Evolutionary conservation across 1,140 invertebrate species (phyloP), one percentile per base, ranked within the genome.

Genomic region (Zaprionus camerounensis): DNA sequence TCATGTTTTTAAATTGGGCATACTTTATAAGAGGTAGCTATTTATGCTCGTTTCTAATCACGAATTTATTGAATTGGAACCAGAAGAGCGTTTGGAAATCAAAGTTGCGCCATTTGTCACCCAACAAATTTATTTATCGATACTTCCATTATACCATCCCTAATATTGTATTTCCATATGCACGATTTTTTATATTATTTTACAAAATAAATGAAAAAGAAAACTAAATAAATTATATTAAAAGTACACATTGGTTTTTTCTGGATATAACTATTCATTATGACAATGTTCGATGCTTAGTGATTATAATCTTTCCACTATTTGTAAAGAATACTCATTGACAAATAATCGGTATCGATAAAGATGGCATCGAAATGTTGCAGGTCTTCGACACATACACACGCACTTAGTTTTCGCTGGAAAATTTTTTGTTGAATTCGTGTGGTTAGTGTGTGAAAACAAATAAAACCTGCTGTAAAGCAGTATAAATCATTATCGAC

Each of bases 401-500:
- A 80, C 70, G 68, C 68, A 82, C 68, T 80, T 68, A 55, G 67
- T 78, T 80, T 80, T 82, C 67, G 58, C 65, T 70, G 74, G 58
- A 67, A 67, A 76, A 74, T 70, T 74, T 56, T 55, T 80, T 56
- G 70, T 70, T 28, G 53, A 41, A 62, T 51, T 74, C 41, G 75
- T 62, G 57, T 65, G 46, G 79, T 72, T 59, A 76, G 76, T 81
- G 81, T 34, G 66, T 53, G 41, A 66, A 83, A 88, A 70, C 64
- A 90, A 71, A 62, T 63, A 71, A 75, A 71, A 61, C 58, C 85
- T 90, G 85, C 81, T 88, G 63, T 63, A 71, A 77, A 80, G 85
- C 81, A 88, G 86, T 63, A 41, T 41, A 22, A 76, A 72, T 59
- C 71, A 49, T 31, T 64, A 69, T 53, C 73, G 72, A 88, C 81